A percentile compares a stretch with the other conserved stretches of the same genome.
phyloP scores from a whole-genome alignment of 2,797 vertebrate species.

The Enoplosus armatus region DNA sequence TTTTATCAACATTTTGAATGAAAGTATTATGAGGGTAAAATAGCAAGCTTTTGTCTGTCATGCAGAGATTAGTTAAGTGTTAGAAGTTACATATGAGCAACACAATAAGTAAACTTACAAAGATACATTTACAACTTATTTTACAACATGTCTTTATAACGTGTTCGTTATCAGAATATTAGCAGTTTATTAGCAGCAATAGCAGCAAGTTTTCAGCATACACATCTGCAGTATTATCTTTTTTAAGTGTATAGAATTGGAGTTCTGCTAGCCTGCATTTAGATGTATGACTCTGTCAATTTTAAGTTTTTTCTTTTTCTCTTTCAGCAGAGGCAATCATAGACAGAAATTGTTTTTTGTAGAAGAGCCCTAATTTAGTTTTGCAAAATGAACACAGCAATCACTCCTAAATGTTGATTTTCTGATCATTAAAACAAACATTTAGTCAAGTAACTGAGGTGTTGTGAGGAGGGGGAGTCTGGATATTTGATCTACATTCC shows the following conservation, averaged over 20 bases:
- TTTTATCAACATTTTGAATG: neutral
- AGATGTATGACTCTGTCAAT: neutral
- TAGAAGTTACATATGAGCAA: neutral
- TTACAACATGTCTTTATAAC: neutral
- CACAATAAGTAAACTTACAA: neutral
- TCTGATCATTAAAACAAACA: neutral
- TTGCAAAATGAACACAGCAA: neutral
- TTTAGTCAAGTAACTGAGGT: neutral
- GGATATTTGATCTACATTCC: conserved; percentile 25
- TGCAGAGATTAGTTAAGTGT: neutral
- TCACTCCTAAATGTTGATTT: neutral
- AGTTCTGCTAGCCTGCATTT: neutral
- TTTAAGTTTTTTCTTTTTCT: neutral
- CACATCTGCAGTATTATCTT: neutral
- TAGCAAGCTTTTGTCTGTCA: neutral
- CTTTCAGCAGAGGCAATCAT: neutral
- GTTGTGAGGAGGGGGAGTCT: neutral
- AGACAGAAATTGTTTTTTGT: neutral
- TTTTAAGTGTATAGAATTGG: neutral
- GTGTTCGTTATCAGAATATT: neutral
- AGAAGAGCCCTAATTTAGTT: no score
- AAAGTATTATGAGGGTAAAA: neutral
- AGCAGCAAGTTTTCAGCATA: neutral
- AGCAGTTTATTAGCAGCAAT: neutral
- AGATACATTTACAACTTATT: neutral